Base-by-base conservation (phyloP, 2,113 vertebrate genomes). In the Gavialis gangeticus region DNA sequence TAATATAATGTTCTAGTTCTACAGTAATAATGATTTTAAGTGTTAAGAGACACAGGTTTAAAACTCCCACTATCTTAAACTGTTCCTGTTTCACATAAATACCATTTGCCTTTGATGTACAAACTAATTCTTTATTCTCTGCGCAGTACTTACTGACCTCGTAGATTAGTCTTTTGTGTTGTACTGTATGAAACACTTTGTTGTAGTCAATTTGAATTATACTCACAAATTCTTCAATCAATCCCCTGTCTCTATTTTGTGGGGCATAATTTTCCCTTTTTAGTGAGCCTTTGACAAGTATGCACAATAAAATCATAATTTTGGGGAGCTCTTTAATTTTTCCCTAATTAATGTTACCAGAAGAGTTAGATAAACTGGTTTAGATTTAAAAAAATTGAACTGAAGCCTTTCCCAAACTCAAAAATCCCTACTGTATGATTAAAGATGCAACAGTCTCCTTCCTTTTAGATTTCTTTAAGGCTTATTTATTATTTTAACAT, bases 401-500 rank as follows among this genome's bases (percentile, higher is more conserved):
- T 46, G 76, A 84, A 60, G 11, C 19, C 56, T 46, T 63, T 22
- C 27, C 16, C 3, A 88, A 60, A 21, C 24, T 6, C 0, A 2
- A 4, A 67, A 27, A 25, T 37, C 37, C 37, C 37, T 37, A 76
- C 75, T 2, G 1, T 1, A 16, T 69, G 17, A 37, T 55, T 87
- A 37, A 59, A 66, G 7, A 60, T n/a, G 12, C 9, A 62, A 18
- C 17, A 71, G 6, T n/a, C 17, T 2, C 13, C 18, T 67, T 46
- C 25, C 27, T 37, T 37, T 37, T 1, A 79, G 5, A 19, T 1
- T 83, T 5, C 24, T 79, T 69, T 60, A 28, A 12, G 46, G 14
- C 27, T 34, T 5, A 55, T 3, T 60, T 37, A 1, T 8, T 3
- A 13, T 25, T 59, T 80, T 15, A 22, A 12, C 3, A 0, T 75